Percentiles rank a stretch among this genome's conserved stretches.
Evolutionary conservation across 2,797 vertebrate species (phyloP).

Genomic region (Thunnus albacares): DNA sequence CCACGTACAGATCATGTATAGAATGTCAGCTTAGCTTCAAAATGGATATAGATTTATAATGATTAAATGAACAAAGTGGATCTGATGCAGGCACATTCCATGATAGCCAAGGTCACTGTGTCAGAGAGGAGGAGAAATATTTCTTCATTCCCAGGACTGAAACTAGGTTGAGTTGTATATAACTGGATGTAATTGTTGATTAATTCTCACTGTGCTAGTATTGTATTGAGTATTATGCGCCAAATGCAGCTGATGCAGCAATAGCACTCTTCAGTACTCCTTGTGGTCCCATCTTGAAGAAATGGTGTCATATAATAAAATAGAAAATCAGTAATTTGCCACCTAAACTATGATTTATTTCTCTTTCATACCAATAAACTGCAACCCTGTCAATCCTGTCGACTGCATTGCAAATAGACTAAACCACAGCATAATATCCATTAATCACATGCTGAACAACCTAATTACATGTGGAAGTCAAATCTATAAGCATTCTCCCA

Average conservation of each 20-base stretch:
- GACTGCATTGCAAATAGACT: background rate
- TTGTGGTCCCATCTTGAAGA: background rate
- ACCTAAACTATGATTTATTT: background rate
- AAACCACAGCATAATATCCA: background rate
- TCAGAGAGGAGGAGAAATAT: background rate
- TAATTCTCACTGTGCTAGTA: constrained; percentile 2
- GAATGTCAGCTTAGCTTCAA: constrained; percentile 23
- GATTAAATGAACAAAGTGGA: constrained; percentile 30
- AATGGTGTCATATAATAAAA: background rate
- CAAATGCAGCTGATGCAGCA: background rate
- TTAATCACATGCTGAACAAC: background rate
- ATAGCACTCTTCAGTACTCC: background rate
- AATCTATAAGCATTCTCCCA: constrained; percentile 9
- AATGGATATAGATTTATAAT: constrained; percentile 14
- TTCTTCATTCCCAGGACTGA: constrained; percentile 11
- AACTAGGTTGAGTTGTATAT: background rate
- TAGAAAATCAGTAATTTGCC: background rate
- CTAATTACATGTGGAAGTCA: constrained; percentile 33
- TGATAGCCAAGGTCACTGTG: constrained; percentile 16
- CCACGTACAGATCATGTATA: constrained; percentile 3
- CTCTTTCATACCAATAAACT: background rate
- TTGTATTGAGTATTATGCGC: background rate
- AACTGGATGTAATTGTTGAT: constrained; percentile 19
- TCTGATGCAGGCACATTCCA: constrained; percentile 3
- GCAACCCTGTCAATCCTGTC: background rate